Conservation (phyloP, 2,888 invertebrate species). For the Aelia acuminata region DNA sequence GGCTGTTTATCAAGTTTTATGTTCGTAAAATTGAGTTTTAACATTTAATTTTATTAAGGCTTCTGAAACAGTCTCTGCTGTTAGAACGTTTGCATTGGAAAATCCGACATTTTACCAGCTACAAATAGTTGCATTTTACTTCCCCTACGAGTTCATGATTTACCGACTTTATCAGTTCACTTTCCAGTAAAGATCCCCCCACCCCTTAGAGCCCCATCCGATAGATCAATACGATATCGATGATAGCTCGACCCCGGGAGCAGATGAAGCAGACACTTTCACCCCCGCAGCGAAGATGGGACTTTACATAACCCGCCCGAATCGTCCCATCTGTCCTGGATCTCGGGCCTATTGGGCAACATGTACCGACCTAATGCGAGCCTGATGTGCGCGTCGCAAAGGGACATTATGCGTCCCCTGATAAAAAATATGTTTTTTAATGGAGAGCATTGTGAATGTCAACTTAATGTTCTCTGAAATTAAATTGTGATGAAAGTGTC, state of each 20-base stretch:
- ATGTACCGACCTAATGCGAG: not conserved
- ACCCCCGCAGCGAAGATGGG: not conserved
- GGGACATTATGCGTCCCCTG: not conserved
- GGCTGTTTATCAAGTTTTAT: too few relatives aligned
- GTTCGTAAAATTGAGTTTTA: too few relatives aligned
- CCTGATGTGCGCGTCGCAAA: not conserved
- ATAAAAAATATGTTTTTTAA: not conserved
- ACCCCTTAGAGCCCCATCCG: too few relatives aligned
- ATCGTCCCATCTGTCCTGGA: not conserved
- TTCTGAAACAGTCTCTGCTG: too few relatives aligned
- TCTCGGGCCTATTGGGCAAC: slow-evolving; percentile 3
- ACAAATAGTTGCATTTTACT: too few relatives aligned
- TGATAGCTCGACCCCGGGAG: not conserved
- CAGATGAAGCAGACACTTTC: not conserved
- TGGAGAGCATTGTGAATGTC: too few relatives aligned
- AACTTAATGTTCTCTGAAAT: not conserved
- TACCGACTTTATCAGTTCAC: too few relatives aligned
- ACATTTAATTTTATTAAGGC: too few relatives aligned
- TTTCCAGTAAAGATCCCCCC: too few relatives aligned
- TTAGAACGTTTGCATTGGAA: too few relatives aligned
- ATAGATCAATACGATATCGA: not conserved
- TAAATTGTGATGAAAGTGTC: not conserved
- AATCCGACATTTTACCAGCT: too few relatives aligned
- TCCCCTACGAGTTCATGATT: too few relatives aligned
- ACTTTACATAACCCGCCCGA: not conserved